Base-by-base conservation (phyloP, 2,797 vertebrate species). In the Chloroceryle inda region DNA sequence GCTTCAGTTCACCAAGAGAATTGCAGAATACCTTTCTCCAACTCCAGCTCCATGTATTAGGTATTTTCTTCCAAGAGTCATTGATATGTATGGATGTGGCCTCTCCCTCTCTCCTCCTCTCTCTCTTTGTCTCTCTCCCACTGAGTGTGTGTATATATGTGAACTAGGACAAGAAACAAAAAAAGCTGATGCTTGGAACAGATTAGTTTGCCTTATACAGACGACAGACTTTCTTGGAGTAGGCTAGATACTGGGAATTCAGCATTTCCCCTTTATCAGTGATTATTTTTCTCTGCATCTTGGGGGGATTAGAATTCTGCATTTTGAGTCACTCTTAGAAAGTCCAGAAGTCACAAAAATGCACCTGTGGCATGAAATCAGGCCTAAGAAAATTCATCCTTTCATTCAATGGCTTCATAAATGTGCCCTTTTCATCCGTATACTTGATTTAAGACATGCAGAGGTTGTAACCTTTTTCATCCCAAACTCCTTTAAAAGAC, bases 261-360 rank as follows among this genome's bases (percentile, higher is more conserved):
- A 90, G 52, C 31, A 67, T 92, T 96, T 93, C 50, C 42, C 55
- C 85, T 95, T 93, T 52, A 64, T 84, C 67, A 52, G 72, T 84
- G 86, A 75, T 16, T 92, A 74, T 94, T 77, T 82, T 69, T 77
- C 53, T 93, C 75, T 89, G 33, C 26, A 5, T 85, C 47, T 80
- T 66, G 20, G 47, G 7, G 40, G 49, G 72, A 82, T 93, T 92
- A 76, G 47, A 94, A 86, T 89, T 74, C 75, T 75, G 62, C 49
- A 58, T 86, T 94, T 96, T 94, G n/a, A 86, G 83, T 69, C 45
- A 40, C 31, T 83, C 59, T 18, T 64, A 69, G 31, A 47, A 83
- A 87, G 29, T 47, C 38, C 37, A 67, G 75, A 86, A 67, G 67
- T 76, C 73, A 71, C 19, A 66, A 71, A 91, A 86, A 81, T 40